Conservation (phyloP, 2,113 vertebrate species). For the Brachyhypopomus gauderio region DNA sequence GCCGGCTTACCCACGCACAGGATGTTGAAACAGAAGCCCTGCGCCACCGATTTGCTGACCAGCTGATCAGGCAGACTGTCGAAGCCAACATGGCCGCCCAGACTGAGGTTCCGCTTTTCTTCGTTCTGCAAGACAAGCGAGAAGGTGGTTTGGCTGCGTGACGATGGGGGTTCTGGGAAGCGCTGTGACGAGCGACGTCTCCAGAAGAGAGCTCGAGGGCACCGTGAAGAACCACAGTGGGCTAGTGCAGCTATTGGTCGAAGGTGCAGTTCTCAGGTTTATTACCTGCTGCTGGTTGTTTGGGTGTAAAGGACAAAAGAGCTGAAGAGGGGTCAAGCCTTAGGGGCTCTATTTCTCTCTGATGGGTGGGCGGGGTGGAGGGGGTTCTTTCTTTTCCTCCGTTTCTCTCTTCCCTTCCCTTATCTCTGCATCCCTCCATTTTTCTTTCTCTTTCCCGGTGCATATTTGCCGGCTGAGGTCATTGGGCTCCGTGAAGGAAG, state of each 20-base stretch:
- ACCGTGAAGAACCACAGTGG: too few relatives aligned
- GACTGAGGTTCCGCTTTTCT: constrained; percentile 86
- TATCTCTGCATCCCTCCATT: too few relatives aligned
- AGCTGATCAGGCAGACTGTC: constrained; percentile 97
- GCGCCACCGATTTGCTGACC: constrained; percentile 97
- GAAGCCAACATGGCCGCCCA: constrained; percentile 95
- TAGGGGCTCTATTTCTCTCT: neutral
- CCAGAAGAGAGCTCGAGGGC: too few relatives aligned
- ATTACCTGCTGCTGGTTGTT: too few relatives aligned
- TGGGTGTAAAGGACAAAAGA: too few relatives aligned
- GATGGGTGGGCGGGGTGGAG: too few relatives aligned
- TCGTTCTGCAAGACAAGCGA: constrained; percentile 76
- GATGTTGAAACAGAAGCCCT: constrained; percentile 99
- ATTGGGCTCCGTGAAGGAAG: constrained; percentile 41
- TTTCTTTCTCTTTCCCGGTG: constrained; percentile 5
- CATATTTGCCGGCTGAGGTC: constrained; percentile 74
- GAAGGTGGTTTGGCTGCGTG: neutral
- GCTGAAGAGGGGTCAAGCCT: neutral
- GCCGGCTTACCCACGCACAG: constrained; percentile 93
- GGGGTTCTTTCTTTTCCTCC: neutral
- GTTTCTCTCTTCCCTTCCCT: neutral
- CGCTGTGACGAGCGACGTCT: neutral
- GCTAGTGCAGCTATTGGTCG: too few relatives aligned
- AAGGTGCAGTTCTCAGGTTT: too few relatives aligned
- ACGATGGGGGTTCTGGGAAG: neutral